Evolutionary conservation across 2,888 invertebrate genomes (phyloP).

Genomic region (Eudemis profundana): DNA sequence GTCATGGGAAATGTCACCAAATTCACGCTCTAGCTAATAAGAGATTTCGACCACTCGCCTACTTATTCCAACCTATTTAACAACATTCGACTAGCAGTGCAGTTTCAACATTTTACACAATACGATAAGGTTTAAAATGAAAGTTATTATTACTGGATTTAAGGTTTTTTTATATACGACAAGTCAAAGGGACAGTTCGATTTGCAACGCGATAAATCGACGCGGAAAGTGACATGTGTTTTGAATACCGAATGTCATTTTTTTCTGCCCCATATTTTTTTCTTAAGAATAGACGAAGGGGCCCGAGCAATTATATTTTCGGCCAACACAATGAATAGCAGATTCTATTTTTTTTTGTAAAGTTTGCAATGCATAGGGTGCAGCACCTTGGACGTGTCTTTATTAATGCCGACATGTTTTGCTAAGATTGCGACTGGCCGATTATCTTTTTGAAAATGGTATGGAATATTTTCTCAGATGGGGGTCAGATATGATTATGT

Average conservation of each 20-base stretch:
- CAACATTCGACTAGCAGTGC: neutral
- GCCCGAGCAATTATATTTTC: conserved; percentile 81
- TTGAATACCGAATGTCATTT: conserved; percentile 80
- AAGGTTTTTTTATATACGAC: neutral
- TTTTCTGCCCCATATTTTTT: conserved; percentile 60
- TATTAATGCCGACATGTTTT: conserved; percentile 67
- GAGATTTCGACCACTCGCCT: conserved; percentile 58
- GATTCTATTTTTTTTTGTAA: conserved; percentile 57
- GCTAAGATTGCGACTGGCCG: conserved; percentile 62
- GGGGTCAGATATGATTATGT: conserved; percentile 36
- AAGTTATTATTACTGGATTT: neutral
- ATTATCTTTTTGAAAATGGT: conserved; percentile 57
- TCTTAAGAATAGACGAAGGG: conserved; percentile 63
- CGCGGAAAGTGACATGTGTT: conserved; percentile 81
- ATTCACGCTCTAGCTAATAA: conserved; percentile 78
- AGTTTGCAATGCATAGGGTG: conserved; percentile 67
- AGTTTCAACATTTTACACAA: conserved; percentile 49
- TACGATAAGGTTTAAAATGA: conserved; percentile 34
- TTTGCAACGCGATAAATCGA: conserved; percentile 76
- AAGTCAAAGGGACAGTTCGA: conserved; percentile 60
- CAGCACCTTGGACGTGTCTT: conserved; percentile 76
- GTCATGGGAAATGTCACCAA: conserved; percentile 82
- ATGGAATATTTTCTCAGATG: conserved; percentile 43
- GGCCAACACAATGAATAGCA: conserved; percentile 54
- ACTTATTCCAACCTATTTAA: conserved; percentile 45